Base-by-base conservation (phyloP, 2,888 invertebrate species). In the Epinotia bilunana region DNA sequence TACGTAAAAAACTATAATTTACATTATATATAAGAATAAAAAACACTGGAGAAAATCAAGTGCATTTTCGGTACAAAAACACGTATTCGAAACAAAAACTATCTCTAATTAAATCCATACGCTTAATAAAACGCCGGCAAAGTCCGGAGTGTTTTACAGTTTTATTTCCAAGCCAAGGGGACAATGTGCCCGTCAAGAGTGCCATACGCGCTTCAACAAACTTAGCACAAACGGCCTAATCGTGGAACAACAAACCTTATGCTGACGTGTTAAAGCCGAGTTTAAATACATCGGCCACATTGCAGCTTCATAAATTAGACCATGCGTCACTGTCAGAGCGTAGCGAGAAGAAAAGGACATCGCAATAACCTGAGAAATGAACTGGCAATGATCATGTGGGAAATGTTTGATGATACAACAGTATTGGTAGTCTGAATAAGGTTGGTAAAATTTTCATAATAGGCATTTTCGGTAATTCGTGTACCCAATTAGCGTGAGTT, bases 361-460 rank as follows among this genome's bases (percentile, higher is more conserved):
- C 82, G 88, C 89, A 90, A 91, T 91, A 90, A 90, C 90, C 88
- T 90, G 89, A 87, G 88, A 92, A 91, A 91, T 90, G 88, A 88
- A 87, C 88, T 78, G 82, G 87, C 87, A 89, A 90, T 90, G 90
- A 87, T 88, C 33, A 57, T 49, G 57, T 53, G 33, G 46, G 57
- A 69, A 53, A 39, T 57, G 20, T 65, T 55, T 33, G 67, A 67
- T 33, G 39, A 7, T 33, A 28, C 18, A 9, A 28, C 28, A 49
- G 3, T 57, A 53, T n/a, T 53, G 7, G 7, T 53, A n/a, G 16
- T 5, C 16, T 53, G 3, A 53, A n/a, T 39, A 39, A 1, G 39
- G 39, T 39, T 7, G 39, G 9, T 1, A 9, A 9, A 1, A 0
- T 39, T 33, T 33, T 28, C 3, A 28, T 28, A 28, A 28, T 28